Base-by-base conservation (phyloP, 1,140 invertebrate species). In the Drosophila willistoni region DNA sequence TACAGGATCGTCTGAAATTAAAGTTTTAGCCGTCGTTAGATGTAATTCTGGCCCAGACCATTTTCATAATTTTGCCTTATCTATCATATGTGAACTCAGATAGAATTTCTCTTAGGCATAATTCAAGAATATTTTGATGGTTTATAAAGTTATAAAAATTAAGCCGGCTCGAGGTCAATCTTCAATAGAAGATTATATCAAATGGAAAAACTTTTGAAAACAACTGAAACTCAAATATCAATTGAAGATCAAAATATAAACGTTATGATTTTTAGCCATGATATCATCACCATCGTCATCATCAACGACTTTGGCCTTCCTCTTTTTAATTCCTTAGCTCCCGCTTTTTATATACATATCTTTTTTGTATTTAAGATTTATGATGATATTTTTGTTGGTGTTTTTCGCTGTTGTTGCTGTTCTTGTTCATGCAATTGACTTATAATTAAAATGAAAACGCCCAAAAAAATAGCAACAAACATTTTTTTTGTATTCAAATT, bases 361-460 rank as follows among this genome's bases (percentile, higher is more conserved):
- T 64, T 73, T 39, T 25, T 57, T 51, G 19, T 51, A 51, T 51
- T 51, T 12, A 22, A 68, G 64, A 75, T 75, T 75, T 75, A 75
- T 75, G 73, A 57, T 60, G 65, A 62, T 72, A 55, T 68, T 73
- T 67, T 74, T 29, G n/a, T n/a, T n/a, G n/a, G n/a, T 25, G 22
- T 25, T 25, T 7, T 29, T 25, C 0, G 63, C 33, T 25, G 39
- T 33, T 22, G 55, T 39, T 59, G 67, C 68, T 47, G 17, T 51
- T 51, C 17, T 51, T 51, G 17, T 51, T 22, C 44, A 3, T 75
- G 72, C 73, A 75, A 75, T 75, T 75, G 73, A 64, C 72, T 75
- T 68, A 75, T 75, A 75, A 63, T 75, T 75, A 75, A 75, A 75
- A 63, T 68, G 72, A 59, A 75, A 75, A 51, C 72, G 64, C 73